Evolutionary conservation across 2,888 invertebrate genomes (phyloP).

Genomic region (Acronicta aceris): DNA sequence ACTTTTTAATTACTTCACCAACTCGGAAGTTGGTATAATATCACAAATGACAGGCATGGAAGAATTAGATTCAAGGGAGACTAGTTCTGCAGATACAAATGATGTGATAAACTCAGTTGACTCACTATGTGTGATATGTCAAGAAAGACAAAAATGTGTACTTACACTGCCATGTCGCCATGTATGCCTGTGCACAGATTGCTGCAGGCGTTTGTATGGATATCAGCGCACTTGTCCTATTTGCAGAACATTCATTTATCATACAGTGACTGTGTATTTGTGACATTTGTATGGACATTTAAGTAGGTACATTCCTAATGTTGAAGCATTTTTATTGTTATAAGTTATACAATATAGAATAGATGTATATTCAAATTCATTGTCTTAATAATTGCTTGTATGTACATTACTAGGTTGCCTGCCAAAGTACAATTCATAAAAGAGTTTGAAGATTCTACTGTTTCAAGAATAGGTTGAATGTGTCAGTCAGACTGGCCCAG

Average conservation of each 20-base stretch:
- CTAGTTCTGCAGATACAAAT: conserved; percentile 58
- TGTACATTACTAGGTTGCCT: no score
- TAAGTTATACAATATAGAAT: no score
- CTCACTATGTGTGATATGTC: conserved; percentile 87
- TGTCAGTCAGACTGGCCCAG: no score
- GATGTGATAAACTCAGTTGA: conserved; percentile 73
- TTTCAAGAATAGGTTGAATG: no score
- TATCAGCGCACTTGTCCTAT: conserved; percentile 88
- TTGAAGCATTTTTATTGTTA: conserved; percentile 19
- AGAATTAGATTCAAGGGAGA: conserved; percentile 64
- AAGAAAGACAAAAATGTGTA: conserved; percentile 88
- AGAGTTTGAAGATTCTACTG: no score
- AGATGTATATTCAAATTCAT: no score
- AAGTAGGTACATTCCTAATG: conserved; percentile 30
- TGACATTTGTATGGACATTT: conserved; percentile 61
- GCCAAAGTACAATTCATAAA: no score
- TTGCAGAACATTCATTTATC: conserved; percentile 87
- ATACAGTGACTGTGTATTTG: conserved; percentile 88
- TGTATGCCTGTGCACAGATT: conserved; percentile 88
- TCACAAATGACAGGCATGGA: conserved; percentile 74
- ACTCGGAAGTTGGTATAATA: conserved; percentile 79
- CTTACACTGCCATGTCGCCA: conserved; percentile 88
- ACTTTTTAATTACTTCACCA: conserved; percentile 78
- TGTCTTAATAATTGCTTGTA: no score
- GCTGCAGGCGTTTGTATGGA: conserved; percentile 82